Conservation (phyloP, 2,888 invertebrate genomes). For the Acronicta psi region DNA sequence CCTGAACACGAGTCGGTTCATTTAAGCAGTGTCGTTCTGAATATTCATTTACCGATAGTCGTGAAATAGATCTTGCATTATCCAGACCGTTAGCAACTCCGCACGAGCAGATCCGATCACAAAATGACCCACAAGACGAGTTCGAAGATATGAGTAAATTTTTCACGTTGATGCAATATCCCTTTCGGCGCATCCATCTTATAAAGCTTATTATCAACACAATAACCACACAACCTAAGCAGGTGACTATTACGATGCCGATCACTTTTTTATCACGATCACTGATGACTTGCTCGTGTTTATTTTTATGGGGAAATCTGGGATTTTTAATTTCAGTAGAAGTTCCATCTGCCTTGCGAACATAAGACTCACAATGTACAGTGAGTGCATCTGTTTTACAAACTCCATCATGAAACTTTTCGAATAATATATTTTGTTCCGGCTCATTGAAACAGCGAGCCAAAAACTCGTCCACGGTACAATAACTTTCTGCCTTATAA, state of each 20-base stretch:
- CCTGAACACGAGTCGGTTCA: slow-evolving; percentile 85
- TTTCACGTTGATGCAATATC: slow-evolving; percentile 84
- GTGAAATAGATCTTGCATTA: slow-evolving; percentile 90
- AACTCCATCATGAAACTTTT: slow-evolving; percentile 90
- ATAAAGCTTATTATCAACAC: slow-evolving; percentile 88
- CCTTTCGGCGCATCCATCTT: slow-evolving; percentile 89
- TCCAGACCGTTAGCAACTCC: slow-evolving; percentile 85
- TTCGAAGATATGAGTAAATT: slow-evolving; percentile 79
- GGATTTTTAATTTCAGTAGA: slow-evolving; percentile 80
- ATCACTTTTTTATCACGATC: slow-evolving; percentile 80
- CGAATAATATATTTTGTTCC: slow-evolving; percentile 90
- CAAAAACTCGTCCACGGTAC: slow-evolving; percentile 89
- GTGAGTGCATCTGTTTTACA: slow-evolving; percentile 85
- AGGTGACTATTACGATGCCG: slow-evolving; percentile 87
- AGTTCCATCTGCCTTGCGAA: slow-evolving; percentile 69
- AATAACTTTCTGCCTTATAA: slow-evolving; percentile 89
- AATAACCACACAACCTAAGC: slow-evolving; percentile 84
- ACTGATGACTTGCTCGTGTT: slow-evolving; percentile 62
- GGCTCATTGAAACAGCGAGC: slow-evolving; percentile 91
- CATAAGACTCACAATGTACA: slow-evolving; percentile 89
- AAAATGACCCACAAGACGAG: slow-evolving; percentile 74
- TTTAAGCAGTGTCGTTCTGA: slow-evolving; percentile 89
- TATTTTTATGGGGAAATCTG: slow-evolving; percentile 80
- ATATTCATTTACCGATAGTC: slow-evolving; percentile 90
- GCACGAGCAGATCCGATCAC: slow-evolving; percentile 77